phyloP scores from a whole-genome alignment of 2,113 vertebrate genomes.

The Upupa epops region DNA sequence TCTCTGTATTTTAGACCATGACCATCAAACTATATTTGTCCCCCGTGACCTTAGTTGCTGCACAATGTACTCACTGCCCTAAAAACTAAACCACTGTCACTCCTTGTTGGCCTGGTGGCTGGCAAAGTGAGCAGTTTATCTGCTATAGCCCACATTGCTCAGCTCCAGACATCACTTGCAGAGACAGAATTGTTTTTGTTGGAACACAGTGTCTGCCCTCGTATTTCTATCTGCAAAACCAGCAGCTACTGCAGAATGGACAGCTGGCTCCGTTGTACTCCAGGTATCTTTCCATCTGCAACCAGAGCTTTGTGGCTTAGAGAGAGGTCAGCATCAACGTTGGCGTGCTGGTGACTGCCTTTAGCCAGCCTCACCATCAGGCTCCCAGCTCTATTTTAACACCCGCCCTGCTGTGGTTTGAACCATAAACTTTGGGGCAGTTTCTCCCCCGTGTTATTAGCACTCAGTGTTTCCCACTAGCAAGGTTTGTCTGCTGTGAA shows the following conservation, averaged over 20 bases:
- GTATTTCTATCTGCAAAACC: not conserved
- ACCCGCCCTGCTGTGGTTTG: not conserved
- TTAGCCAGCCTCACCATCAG: not conserved
- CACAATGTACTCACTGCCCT: not conserved
- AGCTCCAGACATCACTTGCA: not conserved
- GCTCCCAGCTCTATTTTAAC: not conserved
- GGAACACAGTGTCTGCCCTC: not conserved
- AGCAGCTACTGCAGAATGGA: not conserved
- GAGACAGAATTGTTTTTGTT: too few species aligned
- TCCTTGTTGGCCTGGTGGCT: not conserved
- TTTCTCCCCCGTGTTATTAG: not conserved
- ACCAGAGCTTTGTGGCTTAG: not conserved
- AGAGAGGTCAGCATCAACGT: not conserved
- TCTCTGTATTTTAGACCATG: not conserved
- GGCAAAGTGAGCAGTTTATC: not conserved
- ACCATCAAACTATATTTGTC: fast-evolving
- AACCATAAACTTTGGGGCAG: not conserved
- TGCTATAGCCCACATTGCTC: fast-evolving
- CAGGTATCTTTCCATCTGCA: not conserved
- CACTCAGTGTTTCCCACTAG: not conserved
- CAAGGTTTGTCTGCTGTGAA: not conserved
- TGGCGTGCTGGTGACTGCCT: fast-evolving
- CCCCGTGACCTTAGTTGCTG: fast-evolving
- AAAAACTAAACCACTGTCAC: not conserved
- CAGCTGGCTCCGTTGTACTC: not conserved